Percentiles rank a stretch among this genome's conserved stretches.
Conservation (phyloP, 2,797 vertebrate genomes). For the Alectoris magna region DNA sequence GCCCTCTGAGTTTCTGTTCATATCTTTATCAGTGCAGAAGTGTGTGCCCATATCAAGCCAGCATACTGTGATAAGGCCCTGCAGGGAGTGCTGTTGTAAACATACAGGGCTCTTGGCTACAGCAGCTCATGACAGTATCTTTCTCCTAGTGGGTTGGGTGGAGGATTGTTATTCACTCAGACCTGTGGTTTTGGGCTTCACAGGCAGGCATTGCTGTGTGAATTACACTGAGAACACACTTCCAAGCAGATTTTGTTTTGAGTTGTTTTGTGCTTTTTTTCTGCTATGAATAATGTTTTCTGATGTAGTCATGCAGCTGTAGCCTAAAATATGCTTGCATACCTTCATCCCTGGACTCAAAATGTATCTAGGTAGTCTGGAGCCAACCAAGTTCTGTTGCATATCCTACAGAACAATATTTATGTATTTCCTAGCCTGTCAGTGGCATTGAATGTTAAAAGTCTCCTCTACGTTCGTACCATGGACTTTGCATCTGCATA, state of each 20-base stretch:
- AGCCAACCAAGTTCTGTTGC: background rate
- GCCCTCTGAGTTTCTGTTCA: background rate
- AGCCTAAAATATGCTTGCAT: background rate
- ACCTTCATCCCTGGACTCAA: background rate
- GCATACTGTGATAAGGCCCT: background rate
- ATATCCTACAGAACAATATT: background rate
- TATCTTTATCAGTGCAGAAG: background rate
- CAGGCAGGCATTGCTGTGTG: fast-evolving
- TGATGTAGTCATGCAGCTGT: background rate
- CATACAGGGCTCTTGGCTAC: background rate
- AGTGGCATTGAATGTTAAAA: background rate
- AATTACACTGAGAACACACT: background rate
- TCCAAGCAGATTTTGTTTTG: background rate
- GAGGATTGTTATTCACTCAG: background rate
- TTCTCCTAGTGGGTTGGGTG: background rate
- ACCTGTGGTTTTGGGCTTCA: background rate
- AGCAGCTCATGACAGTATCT: background rate
- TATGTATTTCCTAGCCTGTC: background rate
- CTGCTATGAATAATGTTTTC: background rate
- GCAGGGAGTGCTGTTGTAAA: background rate
- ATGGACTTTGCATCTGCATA: background rate
- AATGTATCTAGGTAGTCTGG: background rate
- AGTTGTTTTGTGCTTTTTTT: background rate
- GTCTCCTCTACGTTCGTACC: background rate
- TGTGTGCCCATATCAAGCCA: background rate